These are phyloP conservation scores for Novumbra hubbsi DNA, from an alignment of 2,797 vertebrate species.

Conservation along the genomic window DNA sequence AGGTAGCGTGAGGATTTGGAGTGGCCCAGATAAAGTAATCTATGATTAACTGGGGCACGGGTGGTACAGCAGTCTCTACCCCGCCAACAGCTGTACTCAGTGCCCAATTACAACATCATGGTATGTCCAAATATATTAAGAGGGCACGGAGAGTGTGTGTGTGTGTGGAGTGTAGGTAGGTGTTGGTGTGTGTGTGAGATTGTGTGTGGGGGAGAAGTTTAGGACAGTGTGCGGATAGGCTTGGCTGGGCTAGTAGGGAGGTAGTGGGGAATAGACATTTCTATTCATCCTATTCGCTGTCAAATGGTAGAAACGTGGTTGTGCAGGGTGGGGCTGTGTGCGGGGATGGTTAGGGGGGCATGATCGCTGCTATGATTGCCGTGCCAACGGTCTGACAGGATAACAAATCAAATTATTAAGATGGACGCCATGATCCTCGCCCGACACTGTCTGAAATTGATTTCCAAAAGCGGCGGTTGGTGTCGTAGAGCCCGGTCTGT, in stretches of 20 bases:
- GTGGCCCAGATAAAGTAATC: conserved; percentile 81
- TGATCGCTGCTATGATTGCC: conserved; percentile 64
- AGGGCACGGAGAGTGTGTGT: conserved; percentile 31
- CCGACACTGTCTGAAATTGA: conserved; percentile 61
- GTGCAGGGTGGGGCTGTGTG: conserved; percentile 30
- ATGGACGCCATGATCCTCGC: conserved; percentile 60
- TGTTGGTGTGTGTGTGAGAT: not conserved
- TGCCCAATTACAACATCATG: conserved; percentile 71
- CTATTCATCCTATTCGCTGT: conserved; percentile 34
- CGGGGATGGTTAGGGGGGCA: conserved; percentile 43
- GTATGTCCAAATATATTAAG: conserved; percentile 68
- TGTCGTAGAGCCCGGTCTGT: conserved; percentile 61
- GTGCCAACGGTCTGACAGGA: conserved; percentile 67
- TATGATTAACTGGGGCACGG: conserved; percentile 76
- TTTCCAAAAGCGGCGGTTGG: conserved; percentile 63
- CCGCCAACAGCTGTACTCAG: conserved; percentile 71
- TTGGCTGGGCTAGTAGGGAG: conserved; percentile 23
- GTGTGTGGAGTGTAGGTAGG: not conserved
- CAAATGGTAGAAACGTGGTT: conserved; percentile 34
- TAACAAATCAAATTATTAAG: conserved; percentile 76
- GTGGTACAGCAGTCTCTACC: conserved; percentile 50
- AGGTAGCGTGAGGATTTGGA: conserved; percentile 76
- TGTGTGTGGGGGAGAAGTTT: conserved; percentile 12
- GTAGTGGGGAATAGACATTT: conserved; percentile 32
- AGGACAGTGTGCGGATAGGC: conserved; percentile 50